Conservation (phyloP, 2,113 vertebrate genomes). For the Condylura cristata region DNA sequence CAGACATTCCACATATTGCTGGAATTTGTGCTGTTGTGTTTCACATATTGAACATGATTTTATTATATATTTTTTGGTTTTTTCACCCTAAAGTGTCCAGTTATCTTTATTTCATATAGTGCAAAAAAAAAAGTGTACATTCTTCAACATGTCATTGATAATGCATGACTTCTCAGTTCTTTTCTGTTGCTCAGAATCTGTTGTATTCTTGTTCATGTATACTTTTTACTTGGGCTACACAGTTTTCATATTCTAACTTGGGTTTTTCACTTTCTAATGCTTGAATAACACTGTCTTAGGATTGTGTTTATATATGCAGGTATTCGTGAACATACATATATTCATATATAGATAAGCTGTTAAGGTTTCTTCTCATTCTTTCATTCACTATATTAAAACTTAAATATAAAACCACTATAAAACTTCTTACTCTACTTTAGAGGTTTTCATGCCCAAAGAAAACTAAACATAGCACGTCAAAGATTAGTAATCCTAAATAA, state of each 20-base stretch:
- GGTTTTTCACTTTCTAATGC: background rate
- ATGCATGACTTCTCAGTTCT: background rate
- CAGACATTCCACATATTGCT: background rate
- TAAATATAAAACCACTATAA: background rate
- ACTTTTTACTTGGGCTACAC: background rate
- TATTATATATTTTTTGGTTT: background rate
- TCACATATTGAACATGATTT: slow-evolving; percentile 35
- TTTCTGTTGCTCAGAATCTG: slow-evolving; percentile 4
- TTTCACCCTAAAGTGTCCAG: background rate
- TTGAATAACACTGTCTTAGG: background rate
- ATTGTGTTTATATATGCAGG: background rate
- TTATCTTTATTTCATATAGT: background rate
- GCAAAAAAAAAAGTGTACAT: background rate
- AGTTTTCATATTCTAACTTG: slow-evolving; percentile 14
- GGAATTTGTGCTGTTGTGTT: background rate
- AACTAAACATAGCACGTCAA: background rate
- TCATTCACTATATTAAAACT: background rate
- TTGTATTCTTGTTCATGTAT: background rate
- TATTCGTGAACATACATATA: no score
- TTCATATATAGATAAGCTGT: no score
- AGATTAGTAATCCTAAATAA: background rate
- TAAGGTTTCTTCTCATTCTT: background rate
- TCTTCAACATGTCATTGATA: background rate
- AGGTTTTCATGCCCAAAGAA: background rate
- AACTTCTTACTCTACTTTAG: background rate